Conservation (phyloP, 2,113 vertebrate species). For the Cochlearius cochlearius region DNA sequence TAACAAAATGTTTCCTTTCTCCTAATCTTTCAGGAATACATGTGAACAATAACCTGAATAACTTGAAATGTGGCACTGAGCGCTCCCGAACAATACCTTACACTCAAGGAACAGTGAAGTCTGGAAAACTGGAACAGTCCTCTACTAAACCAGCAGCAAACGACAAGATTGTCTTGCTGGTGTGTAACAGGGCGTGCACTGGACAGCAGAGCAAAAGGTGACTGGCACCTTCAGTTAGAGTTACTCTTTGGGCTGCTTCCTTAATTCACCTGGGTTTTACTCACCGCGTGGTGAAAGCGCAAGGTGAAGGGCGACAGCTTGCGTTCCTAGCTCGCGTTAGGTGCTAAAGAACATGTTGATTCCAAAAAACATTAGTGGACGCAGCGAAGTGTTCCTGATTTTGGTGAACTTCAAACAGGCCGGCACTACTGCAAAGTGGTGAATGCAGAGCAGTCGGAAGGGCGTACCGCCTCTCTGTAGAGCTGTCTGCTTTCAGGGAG, state of each 20-base stretch:
- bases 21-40: slow-evolving; percentile 80
- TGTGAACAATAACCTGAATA: slow-evolving; percentile 95
- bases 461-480: not conserved
- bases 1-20: not conserved
- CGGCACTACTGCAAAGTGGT: not conserved
- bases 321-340: not conserved
- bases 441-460: not conserved
- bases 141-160: slow-evolving; percentile 76
- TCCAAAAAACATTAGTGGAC: not conserved
- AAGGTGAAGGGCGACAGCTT: not conserved
- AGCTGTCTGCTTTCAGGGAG: not conserved
- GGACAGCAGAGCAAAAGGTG: slow-evolving; percentile 96
- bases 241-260: not conserved
- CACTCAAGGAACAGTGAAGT: slow-evolving; percentile 68
- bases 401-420: not conserved
- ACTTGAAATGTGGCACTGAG: slow-evolving; percentile 87
- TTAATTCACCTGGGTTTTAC: not conserved
- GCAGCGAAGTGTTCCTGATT: not conserved
- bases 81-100: slow-evolving; percentile 80
- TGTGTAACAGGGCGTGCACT: slow-evolving; percentile 92
- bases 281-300: not conserved
- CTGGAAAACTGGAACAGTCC: slow-evolving; percentile 68
- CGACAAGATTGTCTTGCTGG: slow-evolving; percentile 89
- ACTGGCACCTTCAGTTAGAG: not conserved
- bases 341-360: not conserved